phyloP scores from a whole-genome alignment of 2,797 vertebrate genomes.

The Sebastiscus albofasciatus region DNA sequence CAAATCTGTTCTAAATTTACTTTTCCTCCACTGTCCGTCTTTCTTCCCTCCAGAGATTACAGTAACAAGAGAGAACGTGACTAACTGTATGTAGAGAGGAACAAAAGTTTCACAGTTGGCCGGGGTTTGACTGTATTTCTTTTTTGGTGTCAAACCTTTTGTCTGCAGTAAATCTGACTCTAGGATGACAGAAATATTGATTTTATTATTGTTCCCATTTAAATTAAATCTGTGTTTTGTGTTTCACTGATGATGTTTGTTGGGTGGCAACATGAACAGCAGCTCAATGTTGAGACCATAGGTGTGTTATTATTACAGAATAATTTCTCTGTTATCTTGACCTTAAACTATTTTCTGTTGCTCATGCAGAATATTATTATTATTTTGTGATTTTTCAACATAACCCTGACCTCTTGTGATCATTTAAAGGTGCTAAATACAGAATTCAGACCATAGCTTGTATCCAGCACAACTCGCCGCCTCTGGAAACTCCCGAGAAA shows the following conservation, averaged over 20 bases:
- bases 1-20: slow-evolving; percentile 16
- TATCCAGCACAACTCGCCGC: no score
- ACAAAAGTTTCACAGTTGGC: neutral
- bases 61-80: neutral
- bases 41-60: neutral
- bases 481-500: no score
- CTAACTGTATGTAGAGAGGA: neutral
- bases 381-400: neutral
- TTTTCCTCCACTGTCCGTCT: neutral
- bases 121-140: neutral
- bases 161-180: neutral
- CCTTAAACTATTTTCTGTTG: neutral
- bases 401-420: neutral
- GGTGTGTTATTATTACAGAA: neutral
- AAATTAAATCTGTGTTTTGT: neutral
- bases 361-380: neutral
- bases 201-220: neutral
- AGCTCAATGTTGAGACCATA: neutral
- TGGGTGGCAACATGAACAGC: neutral
- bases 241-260: neutral
- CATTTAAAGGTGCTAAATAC: neutral
- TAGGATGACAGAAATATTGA: neutral
- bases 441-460: neutral
- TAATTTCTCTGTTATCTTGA: neutral
- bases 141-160: neutral